These are phyloP conservation scores for Cyprinella venusta DNA, from an alignment of 2,797 vertebrate genomes.

Conservation along the genomic window DNA sequence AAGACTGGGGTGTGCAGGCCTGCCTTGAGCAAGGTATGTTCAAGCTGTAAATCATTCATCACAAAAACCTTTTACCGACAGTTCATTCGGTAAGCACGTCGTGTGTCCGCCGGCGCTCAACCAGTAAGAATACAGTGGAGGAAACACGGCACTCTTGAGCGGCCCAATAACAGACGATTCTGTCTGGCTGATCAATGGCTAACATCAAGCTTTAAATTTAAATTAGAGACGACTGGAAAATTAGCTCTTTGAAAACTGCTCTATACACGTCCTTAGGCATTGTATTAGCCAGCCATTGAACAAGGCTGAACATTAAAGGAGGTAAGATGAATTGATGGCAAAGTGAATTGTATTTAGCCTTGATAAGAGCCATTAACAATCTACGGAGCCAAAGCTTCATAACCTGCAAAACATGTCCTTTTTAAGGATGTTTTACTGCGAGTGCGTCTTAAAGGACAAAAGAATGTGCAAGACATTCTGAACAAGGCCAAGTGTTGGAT, in stretches of 20 bases:
- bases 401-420: neutral
- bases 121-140: slow-evolving; percentile 13
- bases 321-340: slow-evolving; percentile 48
- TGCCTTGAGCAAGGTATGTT: slow-evolving; percentile 51
- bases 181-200: slow-evolving; percentile 41
- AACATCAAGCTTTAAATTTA: slow-evolving; percentile 49
- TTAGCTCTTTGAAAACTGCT: slow-evolving; percentile 34
- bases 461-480: neutral
- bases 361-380: slow-evolving; percentile 44
- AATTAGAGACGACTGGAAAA: slow-evolving; percentile 33
- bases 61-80: slow-evolving; percentile 57
- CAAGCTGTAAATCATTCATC: slow-evolving; percentile 70
- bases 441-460: slow-evolving; percentile 14
- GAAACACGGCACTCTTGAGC: slow-evolving; percentile 4
- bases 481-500: slow-evolving; percentile 11
- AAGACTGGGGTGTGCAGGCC: slow-evolving; percentile 29
- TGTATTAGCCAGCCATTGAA: slow-evolving; percentile 34
- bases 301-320: slow-evolving; percentile 36
- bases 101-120: slow-evolving; percentile 9
- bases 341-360: slow-evolving; percentile 37
- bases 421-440: slow-evolving; percentile 2
- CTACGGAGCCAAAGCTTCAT: neutral
- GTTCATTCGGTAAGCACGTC: slow-evolving; percentile 57
- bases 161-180: slow-evolving; percentile 39
- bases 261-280: slow-evolving; percentile 30